Evolutionary conservation across 2,888 invertebrate genomes (phyloP), one percentile per base, ranked within the genome.

Genomic region (Trissoscelio sp.): DNA sequence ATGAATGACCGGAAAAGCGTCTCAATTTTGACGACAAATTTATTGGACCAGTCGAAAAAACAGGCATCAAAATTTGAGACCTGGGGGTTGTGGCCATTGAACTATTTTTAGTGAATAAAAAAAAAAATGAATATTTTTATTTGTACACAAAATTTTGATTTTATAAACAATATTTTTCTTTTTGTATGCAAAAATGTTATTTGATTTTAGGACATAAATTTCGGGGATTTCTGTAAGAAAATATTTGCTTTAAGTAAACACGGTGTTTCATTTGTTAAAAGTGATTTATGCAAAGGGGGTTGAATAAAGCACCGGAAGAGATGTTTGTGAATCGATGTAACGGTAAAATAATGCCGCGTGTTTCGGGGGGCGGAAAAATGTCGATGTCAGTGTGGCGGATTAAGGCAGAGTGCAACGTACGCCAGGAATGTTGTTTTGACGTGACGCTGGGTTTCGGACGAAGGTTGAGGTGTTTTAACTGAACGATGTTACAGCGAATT

Each of bases 401-500:
- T 66, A 69, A 62, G 51, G 62, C 62, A 60, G 77, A 69, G 77
- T 69, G 77, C 77, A 77, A 77, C 44, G 77, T 62, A 53, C 77
- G 77, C 6, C 18, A 12, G 69, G 77, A 77, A 77, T 77, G 75
- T 67, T 77, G 77, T 67, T 77, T 69, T 69, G 77, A 75, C 60
- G 77, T 62, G 60, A 62, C 69, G 77, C 37, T 44, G 57, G 66
- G 48, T 53, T 66, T 66, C 22, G 53, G 28, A 16, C 22, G 53
- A 66, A 66, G 24, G 39, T 37, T 66, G 18, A 22, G 53, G 39
- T 34, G 24, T 28, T 14, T 42, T 37, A 37, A 37, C 37, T n/a
- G n/a, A 34, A 37, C 53, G 53, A 31, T 51, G 5, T 24, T n/a
- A n/a, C 34, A 37, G 18, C 31, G 9, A 55, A 55, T 37, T 34